phyloP scores from a whole-genome alignment of 2,888 invertebrate genomes.

The Plagiodera versicolora region DNA sequence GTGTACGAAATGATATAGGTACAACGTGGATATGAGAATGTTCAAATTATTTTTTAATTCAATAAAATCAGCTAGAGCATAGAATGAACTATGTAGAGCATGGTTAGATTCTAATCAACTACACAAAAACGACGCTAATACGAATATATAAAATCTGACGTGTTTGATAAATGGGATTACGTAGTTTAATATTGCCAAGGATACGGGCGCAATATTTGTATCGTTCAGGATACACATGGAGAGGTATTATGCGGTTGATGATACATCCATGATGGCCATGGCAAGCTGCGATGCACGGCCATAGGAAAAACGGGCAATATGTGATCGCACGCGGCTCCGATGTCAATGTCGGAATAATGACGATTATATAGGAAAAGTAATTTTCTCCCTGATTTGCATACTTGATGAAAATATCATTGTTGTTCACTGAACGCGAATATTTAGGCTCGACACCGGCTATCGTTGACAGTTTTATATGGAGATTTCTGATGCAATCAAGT shows the following conservation, averaged over 20 bases:
- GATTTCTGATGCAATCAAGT: too few species aligned
- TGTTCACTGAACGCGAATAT: constrained; percentile 11
- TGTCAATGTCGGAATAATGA: constrained; percentile 58
- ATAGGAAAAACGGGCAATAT: constrained; percentile 53
- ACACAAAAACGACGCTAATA: too few species aligned
- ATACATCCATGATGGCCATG: constrained; percentile 19
- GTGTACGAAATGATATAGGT: too few species aligned
- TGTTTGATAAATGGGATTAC: constrained; percentile 35
- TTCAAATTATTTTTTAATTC: too few species aligned
- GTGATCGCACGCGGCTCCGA: constrained; percentile 50
- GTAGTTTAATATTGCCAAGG: constrained; percentile 31
- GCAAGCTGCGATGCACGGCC: constrained; percentile 34
- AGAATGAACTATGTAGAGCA: too few species aligned
- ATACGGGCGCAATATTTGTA: constrained; percentile 30
- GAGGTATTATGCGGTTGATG: constrained; percentile 16
- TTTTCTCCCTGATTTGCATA: constrained; percentile 58
- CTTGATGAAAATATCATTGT: constrained; percentile 57
- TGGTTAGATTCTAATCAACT: too few species aligned
- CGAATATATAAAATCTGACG: constrained; percentile 18
- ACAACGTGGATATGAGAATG: too few species aligned
- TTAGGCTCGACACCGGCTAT: background rate
- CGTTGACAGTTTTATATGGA: too few species aligned
- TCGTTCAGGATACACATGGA: constrained; percentile 11
- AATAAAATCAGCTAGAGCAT: too few species aligned
- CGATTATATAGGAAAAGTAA: constrained; percentile 59